Evolutionary conservation across 2,797 vertebrate species (phyloP).

Genomic region (Erethizon dorsatum): DNA sequence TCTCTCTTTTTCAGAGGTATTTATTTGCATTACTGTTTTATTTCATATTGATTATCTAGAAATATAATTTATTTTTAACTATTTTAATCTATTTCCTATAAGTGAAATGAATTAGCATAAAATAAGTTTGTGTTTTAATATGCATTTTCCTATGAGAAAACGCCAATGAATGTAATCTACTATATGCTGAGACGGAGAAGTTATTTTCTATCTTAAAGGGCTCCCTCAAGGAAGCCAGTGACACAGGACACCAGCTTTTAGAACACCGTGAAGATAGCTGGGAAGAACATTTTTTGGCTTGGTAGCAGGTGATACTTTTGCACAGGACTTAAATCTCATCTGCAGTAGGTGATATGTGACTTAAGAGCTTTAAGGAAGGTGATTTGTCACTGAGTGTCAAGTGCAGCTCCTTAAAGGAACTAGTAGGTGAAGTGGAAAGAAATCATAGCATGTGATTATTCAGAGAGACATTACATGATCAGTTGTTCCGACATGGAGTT

Average conservation of each 20-base stretch:
- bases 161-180: background rate
- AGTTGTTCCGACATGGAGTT: background rate
- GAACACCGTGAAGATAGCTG: background rate
- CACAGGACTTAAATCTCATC: conserved; percentile 55
- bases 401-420: conserved; percentile 37
- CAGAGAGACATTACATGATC: background rate
- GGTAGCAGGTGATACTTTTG: background rate
- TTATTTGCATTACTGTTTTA: conserved; percentile 37
- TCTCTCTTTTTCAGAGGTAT: background rate
- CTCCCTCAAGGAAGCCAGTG: background rate
- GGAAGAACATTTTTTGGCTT: conserved; percentile 19
- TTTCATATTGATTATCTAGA: background rate
- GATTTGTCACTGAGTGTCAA: conserved; percentile 71
- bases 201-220: conserved; percentile 43
- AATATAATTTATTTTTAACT: conserved; percentile 22
- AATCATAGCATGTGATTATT: conserved; percentile 34
- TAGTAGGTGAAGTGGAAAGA: conserved; percentile 56
- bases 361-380: conserved; percentile 42
- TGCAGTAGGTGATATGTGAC: conserved; percentile 16
- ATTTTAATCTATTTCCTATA: conserved; percentile 28
- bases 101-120: background rate
- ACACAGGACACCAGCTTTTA: background rate
- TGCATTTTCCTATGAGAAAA: background rate
- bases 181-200: background rate
- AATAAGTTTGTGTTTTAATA: conserved; percentile 8